Base-by-base conservation (phyloP, 2,797 vertebrate genomes). In the Lithobates pipiens region DNA sequence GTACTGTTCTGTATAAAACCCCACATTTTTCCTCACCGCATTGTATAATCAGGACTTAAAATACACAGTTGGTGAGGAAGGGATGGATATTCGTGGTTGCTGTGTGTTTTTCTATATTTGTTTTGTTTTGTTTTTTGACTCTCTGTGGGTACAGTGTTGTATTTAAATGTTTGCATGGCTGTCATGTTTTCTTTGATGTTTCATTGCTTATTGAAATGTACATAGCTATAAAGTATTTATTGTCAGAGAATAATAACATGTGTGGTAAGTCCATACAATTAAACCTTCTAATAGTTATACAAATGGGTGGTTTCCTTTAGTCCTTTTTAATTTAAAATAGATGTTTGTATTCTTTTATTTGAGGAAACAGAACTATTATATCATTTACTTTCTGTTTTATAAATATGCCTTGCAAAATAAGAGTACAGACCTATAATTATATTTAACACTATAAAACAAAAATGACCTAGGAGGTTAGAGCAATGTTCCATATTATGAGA, bases 221-320 rank as follows among this genome's bases (percentile, higher is more conserved):
- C 42, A 73, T 82, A 82, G 36, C 42, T 73, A 67, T 61, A 39
- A 61, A 29, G 29, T 85, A 85, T 85, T 78, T 85, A 78, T 85
- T 79, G 36, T 78, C 27, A 65, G 18, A 46, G 69, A 70, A 1
- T 46, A 63, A 69, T 7, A 46, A 69, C 29, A 72, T 34, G 42
- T 65, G 68, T 82, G 70, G 29, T 29, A 72, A 39, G 0, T 76
- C 27, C 61, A 68, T 76, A 50, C 27, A 44, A 76, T 67, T 76
- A 75, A 83, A 61, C 7, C 21, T 39, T 42, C n/a, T 42, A 61
- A 8, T 61, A 23, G 2, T 61, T 6, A 23, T 61, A 23, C n/a
- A 61, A 9, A 23, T 5, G 54, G 7, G 18, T 61, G 5, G 6
- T 61, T 23, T 61, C 5, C 8, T 61, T 61, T 61, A 23, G 8